These are phyloP conservation scores for Gymnobelideus leadbeateri DNA, from an alignment of 2,113 vertebrate species.

Conservation along the genomic window DNA sequence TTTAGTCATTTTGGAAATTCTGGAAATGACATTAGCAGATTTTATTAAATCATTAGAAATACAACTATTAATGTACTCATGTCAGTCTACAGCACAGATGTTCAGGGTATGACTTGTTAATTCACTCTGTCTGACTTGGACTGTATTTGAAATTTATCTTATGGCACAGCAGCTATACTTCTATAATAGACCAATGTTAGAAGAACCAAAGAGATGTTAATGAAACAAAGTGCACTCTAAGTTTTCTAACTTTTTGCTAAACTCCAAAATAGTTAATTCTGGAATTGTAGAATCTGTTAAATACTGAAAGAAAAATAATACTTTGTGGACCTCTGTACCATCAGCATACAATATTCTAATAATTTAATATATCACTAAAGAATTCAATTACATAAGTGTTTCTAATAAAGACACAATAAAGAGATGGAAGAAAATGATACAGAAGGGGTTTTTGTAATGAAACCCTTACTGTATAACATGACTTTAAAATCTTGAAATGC, in stretches of 20 bases:
- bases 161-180: slow-evolving; percentile 43
- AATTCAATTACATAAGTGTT: slow-evolving; percentile 56
- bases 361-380: slow-evolving; percentile 41
- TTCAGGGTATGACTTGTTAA: slow-evolving; percentile 16
- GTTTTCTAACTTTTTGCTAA: slow-evolving; percentile 62
- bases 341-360: background rate
- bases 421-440: background rate
- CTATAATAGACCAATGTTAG: slow-evolving; percentile 22
- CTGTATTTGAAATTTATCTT: slow-evolving; percentile 57
- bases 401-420: slow-evolving; percentile 25
- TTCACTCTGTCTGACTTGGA: slow-evolving; percentile 44
- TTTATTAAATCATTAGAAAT: slow-evolving; percentile 32
- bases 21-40: background rate
- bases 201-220: slow-evolving; percentile 51
- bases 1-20: slow-evolving; percentile 63
- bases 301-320: slow-evolving; percentile 58
- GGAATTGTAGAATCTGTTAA: slow-evolving; percentile 44
- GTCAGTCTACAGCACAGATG: background rate
- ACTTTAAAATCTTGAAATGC: slow-evolving; percentile 50
- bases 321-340: background rate
- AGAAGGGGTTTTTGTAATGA: slow-evolving; percentile 20
- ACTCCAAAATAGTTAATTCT: background rate
- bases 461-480: slow-evolving; percentile 35
- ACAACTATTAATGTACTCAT: slow-evolving; percentile 8
- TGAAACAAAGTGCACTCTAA: background rate